Evolutionary conservation across 2,888 invertebrate species (phyloP).

Genomic region (Agrenia bidenticulata): DNA sequence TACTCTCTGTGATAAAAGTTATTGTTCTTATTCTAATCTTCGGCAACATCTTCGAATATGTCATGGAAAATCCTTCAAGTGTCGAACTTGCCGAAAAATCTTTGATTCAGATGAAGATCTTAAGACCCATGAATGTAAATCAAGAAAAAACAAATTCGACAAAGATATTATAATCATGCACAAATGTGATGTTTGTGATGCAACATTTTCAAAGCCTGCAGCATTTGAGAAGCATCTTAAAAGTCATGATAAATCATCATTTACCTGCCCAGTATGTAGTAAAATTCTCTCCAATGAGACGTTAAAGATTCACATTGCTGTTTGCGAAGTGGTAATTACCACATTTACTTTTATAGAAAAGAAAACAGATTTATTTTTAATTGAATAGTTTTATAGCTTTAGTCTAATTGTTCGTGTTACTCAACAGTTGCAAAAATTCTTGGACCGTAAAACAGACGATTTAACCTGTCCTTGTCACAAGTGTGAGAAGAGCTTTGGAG

Average conservation of each 20-base stretch:
- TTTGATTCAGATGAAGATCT: slow-evolving; percentile 16
- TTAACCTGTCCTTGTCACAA: slow-evolving; percentile 41
- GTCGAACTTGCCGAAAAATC: slow-evolving; percentile 19
- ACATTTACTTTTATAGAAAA: too few species aligned
- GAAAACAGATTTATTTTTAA: too few species aligned
- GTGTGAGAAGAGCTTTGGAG: slow-evolving; percentile 50
- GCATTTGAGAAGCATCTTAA: slow-evolving; percentile 37
- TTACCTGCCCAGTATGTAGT: slow-evolving; percentile 21
- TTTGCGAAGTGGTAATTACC: slow-evolving; percentile 22
- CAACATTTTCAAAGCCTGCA: slow-evolving; percentile 25
- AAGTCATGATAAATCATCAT: slow-evolving; percentile 22
- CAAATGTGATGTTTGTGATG: slow-evolving; percentile 54
- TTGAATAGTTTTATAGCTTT: too few species aligned
- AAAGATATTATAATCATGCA: slow-evolving; percentile 15
- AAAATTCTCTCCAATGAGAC: slow-evolving; percentile 22
- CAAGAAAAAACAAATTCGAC: neutral
- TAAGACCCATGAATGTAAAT: slow-evolving; percentile 13
- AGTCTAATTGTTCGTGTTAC: neutral
- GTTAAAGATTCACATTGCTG: slow-evolving; percentile 24
- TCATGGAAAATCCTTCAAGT: slow-evolving; percentile 24
- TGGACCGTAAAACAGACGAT: slow-evolving; percentile 25
- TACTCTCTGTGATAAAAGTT: too few species aligned
- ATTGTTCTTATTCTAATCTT: slow-evolving; percentile 8
- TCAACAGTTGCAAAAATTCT: neutral
- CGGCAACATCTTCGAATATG: slow-evolving; percentile 18